Evolutionary conservation across 2,888 invertebrate genomes (phyloP), one percentile per base, ranked within the genome.

Genomic region (Lasioglossum morio): DNA sequence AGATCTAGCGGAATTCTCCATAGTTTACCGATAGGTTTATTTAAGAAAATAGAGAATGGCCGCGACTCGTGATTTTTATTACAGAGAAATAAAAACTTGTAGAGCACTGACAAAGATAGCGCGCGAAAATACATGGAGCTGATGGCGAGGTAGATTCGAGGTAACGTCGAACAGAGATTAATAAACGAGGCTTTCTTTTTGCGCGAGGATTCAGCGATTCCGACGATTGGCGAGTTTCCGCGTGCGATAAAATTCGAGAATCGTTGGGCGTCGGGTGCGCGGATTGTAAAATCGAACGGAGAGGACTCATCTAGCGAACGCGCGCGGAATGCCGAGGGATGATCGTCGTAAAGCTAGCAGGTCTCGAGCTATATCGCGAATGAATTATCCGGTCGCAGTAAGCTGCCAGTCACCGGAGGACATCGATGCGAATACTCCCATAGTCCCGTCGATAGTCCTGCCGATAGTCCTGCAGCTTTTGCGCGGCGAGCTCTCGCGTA

Each of bases 321-420:
- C 79, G 23, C 37, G 53, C 63, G 76, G 79, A 78, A 83, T 66
- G 76, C 85, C 83, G 81, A 74, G 79, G 23, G 23, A 53, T 23
- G 78, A 70, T 80, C 40, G 75, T 48, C 76, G 76, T 81, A 76
- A 89, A 82, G 75, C 66, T 81, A 48, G 40, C 69, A 60, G n/a
- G 74, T 81, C 70, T 76, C 80, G 34, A 57, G 82, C 82, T 85
- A 82, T 81, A 82, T 88, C 85, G 85, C 46, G 81, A 87, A 88
- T 84, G 87, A 90, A 88, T 89, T 87, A 90, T 88, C 84, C 89
- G 79, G 76, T 85, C 72, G 83, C 82, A 30, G 79, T 70, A 34
- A 75, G 76, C 84, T 85, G 85, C 81, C 74, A 78, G 78, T 84
- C 89, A 80, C 89, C 72, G 73, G 84, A 12, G 89, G 89, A 89